Base-by-base conservation (phyloP, 2,797 vertebrate genomes). In the Rhinatrema bivittatum region DNA sequence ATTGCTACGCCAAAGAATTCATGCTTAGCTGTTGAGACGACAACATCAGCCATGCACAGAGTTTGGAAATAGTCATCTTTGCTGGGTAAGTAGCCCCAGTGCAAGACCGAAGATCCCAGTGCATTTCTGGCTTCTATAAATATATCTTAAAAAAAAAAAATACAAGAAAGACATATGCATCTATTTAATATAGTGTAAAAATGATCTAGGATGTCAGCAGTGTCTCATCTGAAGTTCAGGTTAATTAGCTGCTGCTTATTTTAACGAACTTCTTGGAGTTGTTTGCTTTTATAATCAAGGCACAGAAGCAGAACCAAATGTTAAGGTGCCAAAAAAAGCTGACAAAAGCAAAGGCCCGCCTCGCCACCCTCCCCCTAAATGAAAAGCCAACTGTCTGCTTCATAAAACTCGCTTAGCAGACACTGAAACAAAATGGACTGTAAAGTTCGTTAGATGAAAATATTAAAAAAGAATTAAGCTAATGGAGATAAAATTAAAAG, bases 381-480 rank as follows among this genome's bases (percentile, higher is more conserved):
- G 86, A 87, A 91, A 88, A 94, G 90, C 91, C 91, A 91, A 93
- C 92, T 93, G 93, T 89, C 89, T 95, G 94, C 93, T 97, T 95
- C 95, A 98, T 96, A 93, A 98, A 98, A 98, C 91, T 95, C 93
- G 91, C 93, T 98, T 95, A 94, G 94, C 94, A 94, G 94, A 96
- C 94, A 95, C 91, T 94, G 89, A 94, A 94, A 98, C 93, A 99
- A 98, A 99, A 98, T 98, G 94, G 93, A 97, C 94, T 99, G 95
- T 98, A 99, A 98, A 99, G 94, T 99, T 98, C 93, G 91, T 98
- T 98, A 98, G 94, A 98, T 96, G 93, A 89, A 99, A 99, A 99
- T 99, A 99, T 99, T 99, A 99, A 99, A 99, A 98, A 98, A 98
- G 90, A 98, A 99, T 98, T 98, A 98, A 97, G 94, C 94, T 98